Base-by-base conservation (phyloP, 2,888 invertebrate species). In the Penaeus monodon region DNA sequence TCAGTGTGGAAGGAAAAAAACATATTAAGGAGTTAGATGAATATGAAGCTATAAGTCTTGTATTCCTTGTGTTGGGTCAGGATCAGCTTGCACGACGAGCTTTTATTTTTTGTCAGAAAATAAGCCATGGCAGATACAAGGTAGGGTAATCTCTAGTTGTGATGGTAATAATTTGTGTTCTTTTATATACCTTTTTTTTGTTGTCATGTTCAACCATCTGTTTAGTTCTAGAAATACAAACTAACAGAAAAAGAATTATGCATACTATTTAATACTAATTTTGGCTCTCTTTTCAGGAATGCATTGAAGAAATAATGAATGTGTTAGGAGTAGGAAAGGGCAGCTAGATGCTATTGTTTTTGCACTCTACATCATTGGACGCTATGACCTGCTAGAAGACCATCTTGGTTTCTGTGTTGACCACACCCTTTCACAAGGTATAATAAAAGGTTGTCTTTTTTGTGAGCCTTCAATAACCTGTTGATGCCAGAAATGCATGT, bases 351-450 rank as follows among this genome's bases (percentile, higher is more conserved):
- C 73, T n/a, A 33, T 89, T 12, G 70, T 89, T 57, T 86, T 84
- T 29, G 86, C 86, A 27, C 80, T 89, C 57, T 88, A 88, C 66
- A 86, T 84, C 79, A 81, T 88, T 73, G 88, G 88, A 20, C 83
- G 89, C 22, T 88, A 89, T 85, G 89, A 89, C 33, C 29, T 89
- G 38, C 83, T 89, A 73, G 86, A 89, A 63, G 78, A 85, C 76
- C 81, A 70, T n/a, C 82, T 89, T n/a, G 86, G 86, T 14, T 73
- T 89, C 64, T 64, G 82, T 65, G 65, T 81, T 27, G 74, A 86
- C 57, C 70, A 86, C 14, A 68, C n/a, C 81, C 17, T 65, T 89
- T 22, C 79, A 85, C 33, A 77, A 84, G 65, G 89, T 89, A 80
- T 57, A 63, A 20, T 84, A 22, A 4, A 27, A 44, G 20, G 14